Evolutionary conservation across 2,888 invertebrate species (phyloP).

Genomic region (Cheilosia variabilis): DNA sequence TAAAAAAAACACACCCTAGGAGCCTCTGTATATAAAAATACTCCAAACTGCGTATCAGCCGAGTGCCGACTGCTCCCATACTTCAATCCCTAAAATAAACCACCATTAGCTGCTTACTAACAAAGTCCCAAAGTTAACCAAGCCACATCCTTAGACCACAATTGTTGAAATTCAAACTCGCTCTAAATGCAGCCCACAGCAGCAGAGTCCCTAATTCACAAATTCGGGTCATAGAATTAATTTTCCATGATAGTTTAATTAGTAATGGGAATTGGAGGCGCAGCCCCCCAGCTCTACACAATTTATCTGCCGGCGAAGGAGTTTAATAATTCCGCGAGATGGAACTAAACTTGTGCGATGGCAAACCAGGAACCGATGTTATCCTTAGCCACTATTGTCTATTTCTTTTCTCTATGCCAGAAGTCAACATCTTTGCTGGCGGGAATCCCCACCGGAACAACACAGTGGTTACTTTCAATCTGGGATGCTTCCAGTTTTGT

Average conservation of each 20-base stretch:
- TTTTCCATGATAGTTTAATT: slow-evolving; percentile 75
- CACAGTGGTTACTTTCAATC: slow-evolving; percentile 60
- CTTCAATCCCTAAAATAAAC: not conserved
- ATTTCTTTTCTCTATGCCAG: slow-evolving; percentile 21
- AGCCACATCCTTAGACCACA: slow-evolving; percentile 1
- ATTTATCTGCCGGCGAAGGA: slow-evolving; percentile 45
- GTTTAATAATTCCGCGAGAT: slow-evolving; percentile 70
- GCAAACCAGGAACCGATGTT: slow-evolving; percentile 48
- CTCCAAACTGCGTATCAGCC: too few relatives aligned
- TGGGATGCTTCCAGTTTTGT: slow-evolving; percentile 59
- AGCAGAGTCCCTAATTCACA: slow-evolving; percentile 50
- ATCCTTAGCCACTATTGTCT: slow-evolving; percentile 47
- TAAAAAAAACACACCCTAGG: too few relatives aligned
- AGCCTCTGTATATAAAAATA: too few relatives aligned
- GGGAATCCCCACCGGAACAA: slow-evolving; percentile 57
- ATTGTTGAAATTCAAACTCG: slow-evolving; percentile 1
- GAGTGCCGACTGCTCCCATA: not conserved
- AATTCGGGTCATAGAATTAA: slow-evolving; percentile 69
- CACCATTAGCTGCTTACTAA: not conserved
- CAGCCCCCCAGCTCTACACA: slow-evolving; percentile 14
- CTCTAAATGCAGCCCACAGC: slow-evolving; percentile 10
- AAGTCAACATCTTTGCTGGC: slow-evolving; percentile 69
- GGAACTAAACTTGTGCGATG: slow-evolving; percentile 66
- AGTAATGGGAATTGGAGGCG: slow-evolving; percentile 60
- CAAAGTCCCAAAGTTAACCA: slow-evolving; percentile 14